Evolutionary conservation across 2,797 vertebrate genomes (phyloP), one percentile per base, ranked within the genome.

Genomic region (Pantherophis alleghaniensis): DNA sequence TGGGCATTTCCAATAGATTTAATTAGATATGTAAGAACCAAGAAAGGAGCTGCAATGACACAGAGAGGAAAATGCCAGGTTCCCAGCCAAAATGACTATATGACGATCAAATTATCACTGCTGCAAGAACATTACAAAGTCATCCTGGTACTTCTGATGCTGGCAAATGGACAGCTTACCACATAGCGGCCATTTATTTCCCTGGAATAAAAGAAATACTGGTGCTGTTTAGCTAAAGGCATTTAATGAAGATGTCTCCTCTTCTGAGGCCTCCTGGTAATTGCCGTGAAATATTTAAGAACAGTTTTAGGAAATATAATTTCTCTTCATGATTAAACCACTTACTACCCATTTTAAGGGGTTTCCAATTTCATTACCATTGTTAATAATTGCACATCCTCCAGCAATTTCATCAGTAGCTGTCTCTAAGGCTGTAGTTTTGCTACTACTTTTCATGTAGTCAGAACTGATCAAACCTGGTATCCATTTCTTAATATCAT

Each of bases 11-110:
- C 89, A 87, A 94, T 95, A 95, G 28, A 90, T 94, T 92, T 95
- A 96, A 96, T 94, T 95, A 93, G 94, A 95, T 90, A 95, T 92
- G 79, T 42, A 92, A 79, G 94, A 96, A 89, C 92, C 96, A 92
- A 94, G 61, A 87, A 95, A 92, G 92, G 69, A 94, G 1, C 20
- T 94, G 92, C 87, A 91, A n/a, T 89, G 93, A 94, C 90, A 95
- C 2, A 93, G 74, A 92, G 94, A 89, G 37, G 94, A 60, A 92
- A 92, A 91, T 88, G 91, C 88, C 10, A 94, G 93, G 90, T 96
- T 96, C 91, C 93, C 87, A 90, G 59, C 59, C 92, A 88, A 92
- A 88, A 37, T 94, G 91, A 91, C 91, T 95, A 92, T 94, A 90
- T 93, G 60, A 90, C 92, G 0, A 0, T 0, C 60, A 91, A 95